phyloP scores from a whole-genome alignment of 2,113 vertebrate genomes.

The Paraplagusia blochii region DNA sequence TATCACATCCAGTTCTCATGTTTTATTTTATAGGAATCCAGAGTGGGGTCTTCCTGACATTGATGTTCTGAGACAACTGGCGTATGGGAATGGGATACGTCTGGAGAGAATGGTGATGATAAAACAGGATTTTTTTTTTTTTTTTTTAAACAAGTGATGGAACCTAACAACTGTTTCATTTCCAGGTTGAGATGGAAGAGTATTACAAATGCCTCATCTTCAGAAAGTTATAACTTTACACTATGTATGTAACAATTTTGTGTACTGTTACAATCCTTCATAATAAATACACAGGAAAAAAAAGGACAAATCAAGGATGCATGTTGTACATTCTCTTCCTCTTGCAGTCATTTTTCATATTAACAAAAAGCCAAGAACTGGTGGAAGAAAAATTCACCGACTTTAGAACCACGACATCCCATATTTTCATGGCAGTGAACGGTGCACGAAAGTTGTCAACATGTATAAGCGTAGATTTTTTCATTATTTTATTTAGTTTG shows the following conservation, averaged over 20 bases:
- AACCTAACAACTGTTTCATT: constrained; percentile 2
- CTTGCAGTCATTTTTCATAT: constrained; percentile 34
- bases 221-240: constrained; percentile 55
- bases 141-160: not conserved
- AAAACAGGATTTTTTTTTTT: not conserved
- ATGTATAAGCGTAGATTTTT: constrained; percentile 12
- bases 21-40: constrained; percentile 62
- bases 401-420: constrained; percentile 1
- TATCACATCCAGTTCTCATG: not conserved
- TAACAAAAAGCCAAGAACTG: constrained; percentile 16
- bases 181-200: constrained; percentile 74
- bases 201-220: constrained; percentile 76
- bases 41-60: constrained; percentile 78
- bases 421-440: not conserved
- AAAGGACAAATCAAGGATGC: no score
- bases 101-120: constrained; percentile 72
- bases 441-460: constrained; percentile 2
- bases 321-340: constrained; percentile 21
- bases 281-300: no score
- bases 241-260: no score
- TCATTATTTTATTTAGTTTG: constrained; percentile 5
- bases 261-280: no score
- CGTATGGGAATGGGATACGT: constrained; percentile 59
- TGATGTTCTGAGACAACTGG: constrained; percentile 72
- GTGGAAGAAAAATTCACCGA: constrained; percentile 7